Base-by-base conservation (phyloP, 2,797 vertebrate genomes). In the Lemur catta region DNA sequence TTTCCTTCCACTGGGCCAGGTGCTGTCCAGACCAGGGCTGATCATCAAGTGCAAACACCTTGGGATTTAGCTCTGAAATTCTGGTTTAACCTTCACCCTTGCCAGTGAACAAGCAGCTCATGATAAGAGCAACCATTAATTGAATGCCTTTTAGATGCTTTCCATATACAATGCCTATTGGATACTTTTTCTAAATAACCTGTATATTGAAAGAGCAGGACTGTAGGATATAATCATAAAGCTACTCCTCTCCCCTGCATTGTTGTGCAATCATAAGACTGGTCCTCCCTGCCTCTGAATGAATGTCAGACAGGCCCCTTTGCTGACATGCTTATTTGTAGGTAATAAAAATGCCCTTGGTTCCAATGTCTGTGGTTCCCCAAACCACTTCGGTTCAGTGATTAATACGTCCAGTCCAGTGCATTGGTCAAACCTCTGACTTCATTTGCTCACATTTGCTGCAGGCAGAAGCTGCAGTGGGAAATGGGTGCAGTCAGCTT, bases 121-220 rank as follows among this genome's bases (percentile, higher is more conserved):
- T 75, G 26, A 55, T 76, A 76, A 81, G 38, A 72, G 20, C 18
- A 38, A n/a, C 74, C 75, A 79, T 96, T 96, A 94, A 75, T 11
- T 7, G 69, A 84, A 80, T 59, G 78, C 28, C 41, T 43, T 71
- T 72, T 72, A 69, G 84, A 35, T 0, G n/a, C 55, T 41, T 69
- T 63, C 57, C 7, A 35, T 18, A 33, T 33, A 11, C 30, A 57
- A 12, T n/a, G 55, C 63, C 57, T 28, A 7, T 6, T n/a, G 67
- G 81, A 61, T 10, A 17, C 8, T 69, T 59, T 50, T 67, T 67
- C 80, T 48, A 26, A 55, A 50, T 57, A 80, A 35, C 2, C 35
- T 9, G 4, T 30, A 4, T 69, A 38, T 4, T 2, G 17, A 33
- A 85, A 80, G 75, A 33, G 48, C 41, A 89, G 79, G 57, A 55